Percentiles rank a stretch among this genome's conserved stretches.
These are phyloP conservation scores for Suillia variegata DNA, from an alignment of 2,888 invertebrate species.

Conservation along the genomic window DNA sequence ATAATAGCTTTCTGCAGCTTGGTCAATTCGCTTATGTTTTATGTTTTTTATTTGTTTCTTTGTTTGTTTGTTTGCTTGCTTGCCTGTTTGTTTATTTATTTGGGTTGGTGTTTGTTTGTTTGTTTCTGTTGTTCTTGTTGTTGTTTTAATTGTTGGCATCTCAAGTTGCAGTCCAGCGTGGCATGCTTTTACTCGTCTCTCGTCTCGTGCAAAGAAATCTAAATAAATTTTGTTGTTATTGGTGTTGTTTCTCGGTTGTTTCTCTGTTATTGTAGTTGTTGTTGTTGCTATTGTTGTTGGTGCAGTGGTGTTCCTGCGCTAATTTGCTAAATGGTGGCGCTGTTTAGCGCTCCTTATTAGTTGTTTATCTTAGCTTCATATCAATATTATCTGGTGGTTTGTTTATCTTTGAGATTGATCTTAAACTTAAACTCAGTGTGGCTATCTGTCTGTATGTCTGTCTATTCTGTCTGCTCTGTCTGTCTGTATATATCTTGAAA, in stretches of 20 bases:
- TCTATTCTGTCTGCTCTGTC: no score
- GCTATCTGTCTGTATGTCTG: background rate
- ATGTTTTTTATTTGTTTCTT: background rate
- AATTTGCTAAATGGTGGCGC: background rate
- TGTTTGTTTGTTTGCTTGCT: background rate
- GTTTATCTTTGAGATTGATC: conserved; percentile 1
- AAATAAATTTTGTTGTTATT: background rate
- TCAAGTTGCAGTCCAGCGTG: no score
- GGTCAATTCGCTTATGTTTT: background rate
- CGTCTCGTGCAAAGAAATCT: background rate
- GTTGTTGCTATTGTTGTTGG: background rate
- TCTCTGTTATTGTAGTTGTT: background rate
- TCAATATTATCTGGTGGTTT: background rate
- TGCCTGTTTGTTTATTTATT: background rate
- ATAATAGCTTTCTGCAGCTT: background rate
- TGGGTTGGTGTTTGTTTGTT: background rate
- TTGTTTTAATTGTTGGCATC: background rate
- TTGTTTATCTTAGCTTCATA: background rate
- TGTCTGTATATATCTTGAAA: no score
- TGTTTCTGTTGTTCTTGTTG: no score
- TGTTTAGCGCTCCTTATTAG: background rate
- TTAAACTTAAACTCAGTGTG: background rate
- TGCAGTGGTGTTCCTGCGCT: background rate
- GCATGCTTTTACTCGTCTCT: background rate
- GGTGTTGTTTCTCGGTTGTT: background rate